A percentile compares a stretch with the other conserved stretches of the same genome.
phyloP scores from a whole-genome alignment of 2,888 invertebrate genomes.

The Kryphioiulus occultus region DNA sequence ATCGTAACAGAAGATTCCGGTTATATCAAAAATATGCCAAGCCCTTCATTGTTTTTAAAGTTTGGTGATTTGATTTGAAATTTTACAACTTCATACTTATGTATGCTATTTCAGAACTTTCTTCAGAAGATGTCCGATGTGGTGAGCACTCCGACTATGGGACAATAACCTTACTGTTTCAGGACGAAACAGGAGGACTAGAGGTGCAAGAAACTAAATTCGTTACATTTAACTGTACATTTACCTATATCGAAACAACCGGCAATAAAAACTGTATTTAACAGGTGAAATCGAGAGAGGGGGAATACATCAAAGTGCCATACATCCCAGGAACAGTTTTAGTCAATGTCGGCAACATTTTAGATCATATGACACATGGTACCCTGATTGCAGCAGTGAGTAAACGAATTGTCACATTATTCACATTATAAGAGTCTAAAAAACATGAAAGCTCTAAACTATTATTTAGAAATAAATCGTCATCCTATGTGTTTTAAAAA shows the following conservation, averaged over 20 bases:
- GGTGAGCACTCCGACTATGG: slow-evolving; percentile 79
- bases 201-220: slow-evolving; percentile 64
- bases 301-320: slow-evolving; percentile 76
- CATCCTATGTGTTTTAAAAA: no score
- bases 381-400: slow-evolving; percentile 74
- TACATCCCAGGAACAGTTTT: slow-evolving; percentile 79
- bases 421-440: not conserved
- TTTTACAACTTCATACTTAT: no score
- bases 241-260: not conserved
- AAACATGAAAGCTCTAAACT: not conserved
- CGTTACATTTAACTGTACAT: not conserved
- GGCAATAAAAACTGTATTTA: not conserved
- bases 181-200: slow-evolving; percentile 78
- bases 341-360: slow-evolving; percentile 76
- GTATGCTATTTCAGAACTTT: not conserved
- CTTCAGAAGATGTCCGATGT: slow-evolving; percentile 64
- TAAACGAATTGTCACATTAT: slow-evolving; percentile 51
- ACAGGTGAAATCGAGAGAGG: slow-evolving; percentile 71
- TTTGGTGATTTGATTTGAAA: no score
- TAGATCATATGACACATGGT: slow-evolving; percentile 78
- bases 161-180: slow-evolving; percentile 74
- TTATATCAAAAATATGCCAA: not conserved
- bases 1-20: not conserved
- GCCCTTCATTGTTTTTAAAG: no score
- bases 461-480: not conserved